These are phyloP conservation scores for Hiodon alosoides DNA, from an alignment of 2,113 vertebrate species.

Conservation along the genomic window DNA sequence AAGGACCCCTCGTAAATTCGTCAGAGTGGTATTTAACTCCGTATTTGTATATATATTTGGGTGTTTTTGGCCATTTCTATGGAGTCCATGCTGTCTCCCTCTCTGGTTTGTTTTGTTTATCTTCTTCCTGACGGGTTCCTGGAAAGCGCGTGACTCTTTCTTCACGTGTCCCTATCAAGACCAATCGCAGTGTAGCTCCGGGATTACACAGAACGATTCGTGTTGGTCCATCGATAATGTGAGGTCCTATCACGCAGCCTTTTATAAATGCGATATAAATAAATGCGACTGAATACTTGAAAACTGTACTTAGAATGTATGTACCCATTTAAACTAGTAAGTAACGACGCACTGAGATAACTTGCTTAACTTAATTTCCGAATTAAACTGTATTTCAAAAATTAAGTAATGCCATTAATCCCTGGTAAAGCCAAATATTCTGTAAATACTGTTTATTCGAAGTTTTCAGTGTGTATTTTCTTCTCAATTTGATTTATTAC, in stretches of 20 bases:
- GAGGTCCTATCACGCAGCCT: not conserved
- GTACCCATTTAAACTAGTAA: too few relatives aligned
- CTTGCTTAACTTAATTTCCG: too few relatives aligned
- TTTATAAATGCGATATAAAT: not conserved
- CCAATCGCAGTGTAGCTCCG: conserved; percentile 23
- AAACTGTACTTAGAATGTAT: not conserved
- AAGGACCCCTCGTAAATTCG: not conserved
- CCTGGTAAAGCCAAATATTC: too few relatives aligned
- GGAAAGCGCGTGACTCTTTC: conserved; percentile 68
- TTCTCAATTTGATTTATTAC: too few relatives aligned
- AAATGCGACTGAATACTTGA: not conserved
- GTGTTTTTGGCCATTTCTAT: conserved; percentile 23
- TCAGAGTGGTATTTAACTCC: not conserved
- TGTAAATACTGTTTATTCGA: too few relatives aligned
- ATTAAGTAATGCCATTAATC: too few relatives aligned
- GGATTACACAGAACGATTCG: not conserved
- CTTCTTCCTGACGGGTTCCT: conserved; percentile 73
- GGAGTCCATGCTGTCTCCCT: conserved; percentile 63
- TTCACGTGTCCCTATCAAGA: conserved; percentile 48
- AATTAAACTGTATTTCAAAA: too few relatives aligned
- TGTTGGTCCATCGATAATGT: not conserved
- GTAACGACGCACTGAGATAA: too few relatives aligned
- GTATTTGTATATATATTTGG: not conserved
- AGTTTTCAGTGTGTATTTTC: too few relatives aligned
- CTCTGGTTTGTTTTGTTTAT: conserved; percentile 66